Base-by-base conservation (phyloP, 1,140 invertebrate genomes). In the Zaprionus kolodkinae region DNA sequence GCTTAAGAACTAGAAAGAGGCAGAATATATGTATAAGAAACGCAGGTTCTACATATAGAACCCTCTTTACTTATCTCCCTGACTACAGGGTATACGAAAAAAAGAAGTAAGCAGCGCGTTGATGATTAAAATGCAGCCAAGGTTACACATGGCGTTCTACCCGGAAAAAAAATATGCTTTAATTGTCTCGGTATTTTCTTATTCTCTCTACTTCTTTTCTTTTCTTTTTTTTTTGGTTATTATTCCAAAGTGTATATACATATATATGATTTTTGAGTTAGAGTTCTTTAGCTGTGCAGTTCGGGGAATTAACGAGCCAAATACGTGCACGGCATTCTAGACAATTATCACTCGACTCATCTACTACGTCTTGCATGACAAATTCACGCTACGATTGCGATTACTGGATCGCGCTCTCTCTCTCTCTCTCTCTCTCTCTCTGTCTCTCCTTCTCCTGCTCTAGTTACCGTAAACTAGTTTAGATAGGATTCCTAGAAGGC, bases 81-180 rank as follows among this genome's bases (percentile, higher is more conserved):
- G 30, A 38, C 9, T 66, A n/a, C 30, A 66, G 54, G 54, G 64
- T 57, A 66, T 66, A 6, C 10, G 7, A 21, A 43, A 9, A 36
- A 10, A 36, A 40, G 54, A 62, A 35, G 59, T 56, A 21, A 72
- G 64, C 64, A 64, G 38, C 56, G 45, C 38, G 50, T 68, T 74
- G 76, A 87, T 83, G 79, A 87, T 87, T 87, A 87, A 88, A 87
- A 87, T 87, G 83, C 83, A 87, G 76, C 84, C 84, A 88, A 87
- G 83, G 83, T 86, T 86, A 86, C 83, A 75, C 78, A 64, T 79
- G 83, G 83, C 82, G 82, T 86, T 78, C 62, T 70, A 52, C 64
- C 54, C 35, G 45, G 61, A 54, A 70, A 69, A 71, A 71, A 71
- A 76, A 78, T 71, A 84, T 80, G 77, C 78, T 87, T 87, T 87